Base-by-base conservation (phyloP, 1,140 invertebrate genomes). In the Episyrphus balteatus region DNA sequence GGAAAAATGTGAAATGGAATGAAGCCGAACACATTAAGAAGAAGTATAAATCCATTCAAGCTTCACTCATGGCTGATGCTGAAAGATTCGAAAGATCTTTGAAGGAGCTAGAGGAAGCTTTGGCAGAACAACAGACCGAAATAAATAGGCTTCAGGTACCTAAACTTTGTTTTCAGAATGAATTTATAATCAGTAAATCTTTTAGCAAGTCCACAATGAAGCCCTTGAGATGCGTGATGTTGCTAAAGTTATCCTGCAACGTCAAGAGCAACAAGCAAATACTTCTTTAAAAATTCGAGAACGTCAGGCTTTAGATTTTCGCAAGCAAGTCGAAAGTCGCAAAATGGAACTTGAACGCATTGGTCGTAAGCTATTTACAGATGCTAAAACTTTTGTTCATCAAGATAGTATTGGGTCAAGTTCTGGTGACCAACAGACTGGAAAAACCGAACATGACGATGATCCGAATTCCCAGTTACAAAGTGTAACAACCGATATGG, bases 21-120 rank as follows among this genome's bases (percentile, higher is more conserved):
- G 84, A 88, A 67, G 83, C 84, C 2, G 80, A 85, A 55, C 77
- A 86, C 47, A 75, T 87, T 1, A 76, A 79, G 48, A 83, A 83
- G 62, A 87, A 86, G 58, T 88, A 88, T 54, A 70, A 70, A 40
- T 78, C 77, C 8, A 86, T 87, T n/a, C 70, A 78, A 54, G 73
- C 75, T 47, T 81, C 79, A n/a, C 58, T 88, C 0, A 73, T 80
- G 57, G 75, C 77, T 40, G 83, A 85, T 57, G 75, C 81, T 0
- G 77, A 80, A 2, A 77, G 79, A 41, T 87, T 86, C 51, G 83
- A 85, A 54, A 83, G 80, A 9, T 81, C 79, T 34, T 67, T 88
- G 2, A 66, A 75, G n/a, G 75, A 75, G 34, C 66, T 86, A 15
- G 81, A 85, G 57, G 73, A 80, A 1, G 72, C 77, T 14, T 68